Evolutionary conservation across 2,113 vertebrate species (phyloP).

Genomic region (Hippopotamus amphibius): DNA sequence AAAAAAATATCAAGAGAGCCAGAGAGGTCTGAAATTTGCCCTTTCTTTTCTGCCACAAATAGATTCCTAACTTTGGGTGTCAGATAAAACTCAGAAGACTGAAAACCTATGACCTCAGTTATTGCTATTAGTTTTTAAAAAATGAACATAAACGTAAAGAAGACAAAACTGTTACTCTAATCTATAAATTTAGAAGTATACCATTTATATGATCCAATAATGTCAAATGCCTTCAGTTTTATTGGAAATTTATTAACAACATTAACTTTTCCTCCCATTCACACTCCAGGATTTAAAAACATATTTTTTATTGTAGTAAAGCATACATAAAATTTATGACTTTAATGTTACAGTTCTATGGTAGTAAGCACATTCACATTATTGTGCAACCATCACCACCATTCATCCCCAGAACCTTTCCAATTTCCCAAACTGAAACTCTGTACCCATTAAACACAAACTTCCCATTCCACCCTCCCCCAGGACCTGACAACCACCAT

Average conservation of each 20-base stretch:
- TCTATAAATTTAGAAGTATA: background rate
- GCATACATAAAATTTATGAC: background rate
- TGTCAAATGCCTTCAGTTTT: background rate
- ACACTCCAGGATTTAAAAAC: background rate
- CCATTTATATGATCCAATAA: background rate
- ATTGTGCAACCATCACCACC: too few relatives aligned
- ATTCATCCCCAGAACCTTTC: background rate
- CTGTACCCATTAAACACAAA: background rate
- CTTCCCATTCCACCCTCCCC: background rate
- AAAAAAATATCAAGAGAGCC: background rate
- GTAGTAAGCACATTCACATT: background rate
- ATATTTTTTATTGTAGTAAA: too few relatives aligned
- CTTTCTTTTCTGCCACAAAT: background rate
- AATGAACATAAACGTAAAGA: background rate
- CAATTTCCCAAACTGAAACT: background rate
- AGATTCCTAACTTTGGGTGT: background rate
- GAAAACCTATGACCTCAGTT: background rate
- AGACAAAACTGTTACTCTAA: background rate
- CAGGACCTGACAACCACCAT: background rate
- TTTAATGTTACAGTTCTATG: background rate
- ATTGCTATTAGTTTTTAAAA: background rate
- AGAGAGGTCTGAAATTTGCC: background rate
- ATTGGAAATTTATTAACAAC: background rate
- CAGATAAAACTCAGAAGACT: background rate
- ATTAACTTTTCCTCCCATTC: background rate